Conservation (phyloP, 2,888 invertebrate species). For the Cheilosia scutellata region DNA sequence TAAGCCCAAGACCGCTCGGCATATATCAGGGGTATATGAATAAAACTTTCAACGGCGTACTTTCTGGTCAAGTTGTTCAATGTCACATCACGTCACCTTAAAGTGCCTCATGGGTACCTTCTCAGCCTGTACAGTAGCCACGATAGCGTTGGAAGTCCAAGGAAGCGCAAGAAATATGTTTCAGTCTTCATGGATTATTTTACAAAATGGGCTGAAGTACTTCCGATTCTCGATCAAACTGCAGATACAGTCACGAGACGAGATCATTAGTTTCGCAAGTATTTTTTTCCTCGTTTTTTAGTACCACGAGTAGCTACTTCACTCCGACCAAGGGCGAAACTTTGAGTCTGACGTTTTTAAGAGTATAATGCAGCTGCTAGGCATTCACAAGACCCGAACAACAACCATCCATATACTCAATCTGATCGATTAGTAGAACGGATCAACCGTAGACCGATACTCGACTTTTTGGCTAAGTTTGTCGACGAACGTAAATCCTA, state of each 20-base stretch:
- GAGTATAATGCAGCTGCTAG: too few species aligned
- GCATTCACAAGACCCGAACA: too few species aligned
- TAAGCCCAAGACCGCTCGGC: conserved; percentile 98
- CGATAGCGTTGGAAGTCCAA: conserved; percentile 95
- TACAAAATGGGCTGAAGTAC: background rate
- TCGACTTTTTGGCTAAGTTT: too few species aligned
- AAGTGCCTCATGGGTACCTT: conserved; percentile 95
- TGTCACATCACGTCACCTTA: conserved; percentile 93
- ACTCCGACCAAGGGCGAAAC: conserved; percentile 16
- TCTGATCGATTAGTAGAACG: too few species aligned
- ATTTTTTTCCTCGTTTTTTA: background rate
- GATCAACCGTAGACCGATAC: too few species aligned
- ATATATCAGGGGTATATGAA: conserved; percentile 95
- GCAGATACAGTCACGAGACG: background rate
- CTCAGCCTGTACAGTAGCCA: conserved; percentile 96
- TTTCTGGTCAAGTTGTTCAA: conserved; percentile 87
- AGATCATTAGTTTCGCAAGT: conserved; percentile 1
- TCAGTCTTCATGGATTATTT: background rate
- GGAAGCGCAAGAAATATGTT: too few species aligned
- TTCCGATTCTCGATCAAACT: background rate
- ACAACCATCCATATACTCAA: too few species aligned
- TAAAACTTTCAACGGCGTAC: conserved; percentile 90
- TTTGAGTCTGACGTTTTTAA: background rate
- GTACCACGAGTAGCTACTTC: conserved; percentile 2
- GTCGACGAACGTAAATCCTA: too few species aligned